Conservation (phyloP, 2,888 invertebrate species). For the Ectemnius continuus region DNA sequence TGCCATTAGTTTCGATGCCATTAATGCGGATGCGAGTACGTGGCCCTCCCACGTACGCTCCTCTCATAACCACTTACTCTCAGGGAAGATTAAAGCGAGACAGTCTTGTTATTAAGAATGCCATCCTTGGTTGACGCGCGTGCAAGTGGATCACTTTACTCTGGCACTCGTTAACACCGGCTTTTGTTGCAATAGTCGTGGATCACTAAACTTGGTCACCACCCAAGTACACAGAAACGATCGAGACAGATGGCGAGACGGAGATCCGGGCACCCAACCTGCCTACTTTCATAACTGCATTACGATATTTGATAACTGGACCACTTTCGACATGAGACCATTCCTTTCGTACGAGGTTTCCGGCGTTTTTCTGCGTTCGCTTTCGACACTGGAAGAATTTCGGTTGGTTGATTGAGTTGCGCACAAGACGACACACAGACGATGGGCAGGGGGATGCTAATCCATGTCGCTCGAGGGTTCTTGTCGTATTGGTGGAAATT, state of each 20-base stretch:
- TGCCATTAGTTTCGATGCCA: conserved; percentile 1
- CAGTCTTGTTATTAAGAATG: too few species aligned
- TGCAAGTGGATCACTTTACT: conserved; percentile 7
- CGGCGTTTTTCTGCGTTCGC: conserved; percentile 72
- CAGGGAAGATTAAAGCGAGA: too few species aligned
- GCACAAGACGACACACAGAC: conserved; percentile 71
- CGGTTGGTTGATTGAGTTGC: conserved; percentile 71
- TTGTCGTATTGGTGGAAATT: too few species aligned
- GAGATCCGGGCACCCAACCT: conserved; percentile 61
- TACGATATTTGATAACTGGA: conserved; percentile 71
- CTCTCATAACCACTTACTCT: conserved; percentile 15
- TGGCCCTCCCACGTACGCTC: conserved; percentile 17
- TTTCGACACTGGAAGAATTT: conserved; percentile 62
- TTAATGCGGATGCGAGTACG: not conserved
- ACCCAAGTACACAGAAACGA: not conserved
- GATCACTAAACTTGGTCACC: not conserved
- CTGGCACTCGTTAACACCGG: conserved; percentile 40
- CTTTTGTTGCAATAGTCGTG: conserved; percentile 62
- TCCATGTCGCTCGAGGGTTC: not conserved
- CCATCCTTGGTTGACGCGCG: not conserved
- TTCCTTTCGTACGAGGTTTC: conserved; percentile 68
- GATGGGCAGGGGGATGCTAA: conserved; percentile 32
- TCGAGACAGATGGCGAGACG: conserved; percentile 43
- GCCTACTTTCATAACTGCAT: conserved; percentile 72
- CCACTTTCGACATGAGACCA: conserved; percentile 65